Conservation (phyloP, 2,888 invertebrate species). For the Trissoscelio sp. region DNA sequence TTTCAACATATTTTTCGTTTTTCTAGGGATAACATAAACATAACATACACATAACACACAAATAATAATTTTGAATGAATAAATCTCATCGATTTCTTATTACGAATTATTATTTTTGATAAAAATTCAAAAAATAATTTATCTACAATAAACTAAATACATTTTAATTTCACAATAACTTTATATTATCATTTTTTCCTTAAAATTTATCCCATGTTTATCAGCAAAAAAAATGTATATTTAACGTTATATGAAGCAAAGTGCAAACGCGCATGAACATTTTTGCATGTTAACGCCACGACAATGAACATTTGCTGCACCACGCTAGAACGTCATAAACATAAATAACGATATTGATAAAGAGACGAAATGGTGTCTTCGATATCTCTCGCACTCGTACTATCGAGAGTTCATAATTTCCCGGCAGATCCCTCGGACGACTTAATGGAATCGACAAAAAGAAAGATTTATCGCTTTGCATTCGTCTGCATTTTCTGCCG, state of each 20-base stretch:
- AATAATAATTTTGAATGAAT: too few relatives aligned
- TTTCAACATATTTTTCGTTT: too few relatives aligned
- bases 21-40: too few relatives aligned
- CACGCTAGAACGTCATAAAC: slow-evolving; percentile 35
- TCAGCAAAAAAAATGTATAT: not conserved
- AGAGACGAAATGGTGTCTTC: slow-evolving; percentile 60
- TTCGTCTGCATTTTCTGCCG: slow-evolving; percentile 61
- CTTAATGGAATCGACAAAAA: slow-evolving; percentile 65
- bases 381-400: slow-evolving; percentile 39
- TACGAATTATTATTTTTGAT: too few relatives aligned
- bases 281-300: slow-evolving; percentile 13
- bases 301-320: slow-evolving; percentile 26
- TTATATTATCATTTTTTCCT: too few relatives aligned
- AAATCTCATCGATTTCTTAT: too few relatives aligned
- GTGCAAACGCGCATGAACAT: not conserved
- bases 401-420: slow-evolving; percentile 66
- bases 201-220: too few relatives aligned
- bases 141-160: too few relatives aligned
- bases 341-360: slow-evolving; percentile 64
- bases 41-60: too few relatives aligned
- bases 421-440: slow-evolving; percentile 60
- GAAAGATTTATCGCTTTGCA: slow-evolving; percentile 62
- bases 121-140: too few relatives aligned
- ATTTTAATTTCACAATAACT: too few relatives aligned
- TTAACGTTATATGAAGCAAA: not conserved